Conservation (phyloP, 2,888 invertebrate genomes). For the Candidula unifasciata region DNA sequence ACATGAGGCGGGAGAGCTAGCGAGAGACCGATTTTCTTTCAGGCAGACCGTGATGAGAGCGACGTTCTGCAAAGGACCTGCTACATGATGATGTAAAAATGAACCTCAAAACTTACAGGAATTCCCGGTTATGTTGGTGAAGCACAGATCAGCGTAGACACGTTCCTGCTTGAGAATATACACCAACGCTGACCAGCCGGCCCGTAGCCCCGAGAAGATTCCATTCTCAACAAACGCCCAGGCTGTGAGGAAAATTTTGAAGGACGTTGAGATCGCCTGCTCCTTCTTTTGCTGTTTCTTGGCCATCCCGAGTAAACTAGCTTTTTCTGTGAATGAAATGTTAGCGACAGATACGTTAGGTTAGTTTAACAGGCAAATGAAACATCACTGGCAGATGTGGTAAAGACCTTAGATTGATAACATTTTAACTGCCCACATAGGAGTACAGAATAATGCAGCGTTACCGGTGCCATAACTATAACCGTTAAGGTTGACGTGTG, state of each 20-base stretch:
- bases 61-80: no score
- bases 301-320: background rate
- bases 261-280: background rate
- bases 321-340: background rate
- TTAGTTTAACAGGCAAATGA: no score
- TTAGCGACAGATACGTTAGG: background rate
- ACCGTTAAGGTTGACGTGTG: no score
- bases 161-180: conserved; percentile 43
- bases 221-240: conserved; percentile 45
- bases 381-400: no score
- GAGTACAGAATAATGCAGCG: no score
- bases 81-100: no score
- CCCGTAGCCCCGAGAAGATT: conserved; percentile 43
- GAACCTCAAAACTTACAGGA: background rate
- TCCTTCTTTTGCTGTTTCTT: background rate
- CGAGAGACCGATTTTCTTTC: no score
- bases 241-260: conserved; percentile 34
- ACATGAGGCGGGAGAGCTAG: no score
- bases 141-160: conserved; percentile 30
- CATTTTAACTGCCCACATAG: no score
- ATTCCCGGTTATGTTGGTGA: background rate
- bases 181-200: conserved; percentile 40
- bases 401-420: no score
- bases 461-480: no score
- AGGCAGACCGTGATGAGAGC: no score